These are phyloP conservation scores for Larimichthys crocea DNA, from an alignment of 2,113 vertebrate species.

Conservation along the genomic window DNA sequence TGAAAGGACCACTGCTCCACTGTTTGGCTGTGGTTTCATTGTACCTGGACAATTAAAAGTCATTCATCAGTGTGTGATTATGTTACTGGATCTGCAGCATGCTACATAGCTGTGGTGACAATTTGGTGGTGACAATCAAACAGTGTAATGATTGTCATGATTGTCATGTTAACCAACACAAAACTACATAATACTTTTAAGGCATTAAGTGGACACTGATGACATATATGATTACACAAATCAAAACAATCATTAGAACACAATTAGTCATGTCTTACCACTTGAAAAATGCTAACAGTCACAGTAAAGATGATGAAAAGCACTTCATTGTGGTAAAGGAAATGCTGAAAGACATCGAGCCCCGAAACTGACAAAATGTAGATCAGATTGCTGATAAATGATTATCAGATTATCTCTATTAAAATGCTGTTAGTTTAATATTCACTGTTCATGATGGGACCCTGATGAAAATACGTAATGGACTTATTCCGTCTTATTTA, in stretches of 20 bases:
- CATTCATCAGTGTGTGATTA: constrained; percentile 44
- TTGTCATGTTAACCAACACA: not conserved
- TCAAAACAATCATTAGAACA: constrained; percentile 14
- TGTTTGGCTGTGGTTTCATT: constrained; percentile 76
- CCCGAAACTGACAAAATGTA: constrained; percentile 18
- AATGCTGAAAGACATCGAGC: constrained; percentile 29
- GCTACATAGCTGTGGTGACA: not conserved
- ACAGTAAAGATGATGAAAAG: constrained; percentile 21
- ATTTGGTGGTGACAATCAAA: constrained; percentile 1
- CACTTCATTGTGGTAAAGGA: constrained; percentile 15
- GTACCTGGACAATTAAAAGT: constrained; percentile 63
- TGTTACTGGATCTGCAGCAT: constrained; percentile 7
- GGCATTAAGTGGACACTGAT: not conserved
- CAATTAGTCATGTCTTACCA: constrained; percentile 2
- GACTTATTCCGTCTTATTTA: not conserved
- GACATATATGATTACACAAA: constrained; percentile 6
- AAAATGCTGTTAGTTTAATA: not conserved
- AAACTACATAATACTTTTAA: not conserved
- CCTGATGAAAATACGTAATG: not conserved
- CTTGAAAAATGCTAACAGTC: not conserved
- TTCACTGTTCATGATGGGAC: not conserved
- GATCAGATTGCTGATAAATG: not conserved
- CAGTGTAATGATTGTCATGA: not conserved
- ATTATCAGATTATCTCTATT: not conserved
- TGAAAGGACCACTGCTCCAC: constrained; percentile 91